Evolutionary conservation across 2,888 invertebrate species (phyloP).

Genomic region (Microctonus hyperodae): DNA sequence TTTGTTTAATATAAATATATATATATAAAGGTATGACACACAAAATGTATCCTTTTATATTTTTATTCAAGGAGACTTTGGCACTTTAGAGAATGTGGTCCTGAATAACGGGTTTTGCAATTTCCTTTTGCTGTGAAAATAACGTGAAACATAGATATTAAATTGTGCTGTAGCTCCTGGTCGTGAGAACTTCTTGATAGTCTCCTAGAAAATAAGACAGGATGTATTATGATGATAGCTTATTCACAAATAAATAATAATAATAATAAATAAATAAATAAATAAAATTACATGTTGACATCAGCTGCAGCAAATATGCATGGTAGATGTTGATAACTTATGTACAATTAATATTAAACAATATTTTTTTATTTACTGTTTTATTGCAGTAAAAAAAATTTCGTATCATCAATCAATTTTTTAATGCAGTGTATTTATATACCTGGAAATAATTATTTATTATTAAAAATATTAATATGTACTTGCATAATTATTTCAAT

Average conservation of each 20-base stretch:
- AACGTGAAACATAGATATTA: conserved; percentile 12
- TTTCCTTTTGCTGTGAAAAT: conserved; percentile 37
- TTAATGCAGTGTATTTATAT: no score
- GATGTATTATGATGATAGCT: conserved; percentile 6
- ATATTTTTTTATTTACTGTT: no score
- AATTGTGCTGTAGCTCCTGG: neutral
- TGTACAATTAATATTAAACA: no score
- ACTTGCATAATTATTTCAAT: no score
- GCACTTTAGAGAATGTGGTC: conserved; percentile 31
- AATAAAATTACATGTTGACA: neutral
- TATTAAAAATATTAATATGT: no score
- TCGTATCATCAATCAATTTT: no score
- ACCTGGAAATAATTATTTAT: no score
- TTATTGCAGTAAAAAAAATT: no score
- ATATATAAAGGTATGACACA: neutral
- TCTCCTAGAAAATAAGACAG: neutral
- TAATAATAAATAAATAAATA: neutral
- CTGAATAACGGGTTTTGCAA: conserved; percentile 37
- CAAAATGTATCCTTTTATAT: conserved; percentile 1
- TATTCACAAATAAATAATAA: neutral
- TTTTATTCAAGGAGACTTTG: conserved; percentile 21
- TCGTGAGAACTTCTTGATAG: conserved; percentile 32
- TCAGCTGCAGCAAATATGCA: neutral
- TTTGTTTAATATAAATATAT: neutral
- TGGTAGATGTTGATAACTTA: neutral